Base-by-base conservation (phyloP, 2,113 vertebrate species). In the Copsychus sechellarum region DNA sequence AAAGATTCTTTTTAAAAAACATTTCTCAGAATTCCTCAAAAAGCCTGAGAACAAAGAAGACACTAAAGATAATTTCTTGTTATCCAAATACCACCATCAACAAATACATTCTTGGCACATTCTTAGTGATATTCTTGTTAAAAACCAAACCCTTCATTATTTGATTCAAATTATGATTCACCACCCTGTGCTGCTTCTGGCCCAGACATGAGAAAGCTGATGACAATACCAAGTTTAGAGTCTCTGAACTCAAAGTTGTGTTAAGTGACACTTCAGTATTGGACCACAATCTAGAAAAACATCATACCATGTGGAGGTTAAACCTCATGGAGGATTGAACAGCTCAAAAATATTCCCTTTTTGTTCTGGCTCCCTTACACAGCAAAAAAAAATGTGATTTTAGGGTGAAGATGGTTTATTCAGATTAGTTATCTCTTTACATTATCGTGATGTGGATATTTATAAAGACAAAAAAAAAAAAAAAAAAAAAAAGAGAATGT, bases 41-140 rank as follows among this genome's bases (percentile, higher is more conserved):
- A 77, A 33, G 3, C 12, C 3, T 0, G 0, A 62, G 47, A 86
- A 38, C 2, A 38, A 70, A 77, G 29, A 5, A 4, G 4, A 64
- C 12, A 43, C 6, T 18, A 9, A 81, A 53, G 11, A 24, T 6
- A 70, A 81, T 62, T 18, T 10, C 42, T 84, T 3, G 0, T 45
- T 58, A 74, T 56, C 5, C 24, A 53, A 77, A 65, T 26, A 48
- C 2, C 11, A 16, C 14, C 58, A 26, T 8, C 33, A 72, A 26
- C 4, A 86, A 60, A n/a, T 16, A 47, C 4, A 38, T 51, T 69
- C 20, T 38, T 56, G 29, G 23, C 13, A 65, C 17, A 38, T 47
- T 60, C 13, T 36, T 15, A 18, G 28, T 23, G 34, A 66, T 17
- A 26, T n/a, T 66, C 24, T 51, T 67, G 8, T 42, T 57, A 76